A percentile compares a stretch with the other conserved stretches of the same genome.
These are phyloP conservation scores for Rhinogobius similis DNA, from an alignment of 2,113 vertebrate genomes.

Conservation along the genomic window DNA sequence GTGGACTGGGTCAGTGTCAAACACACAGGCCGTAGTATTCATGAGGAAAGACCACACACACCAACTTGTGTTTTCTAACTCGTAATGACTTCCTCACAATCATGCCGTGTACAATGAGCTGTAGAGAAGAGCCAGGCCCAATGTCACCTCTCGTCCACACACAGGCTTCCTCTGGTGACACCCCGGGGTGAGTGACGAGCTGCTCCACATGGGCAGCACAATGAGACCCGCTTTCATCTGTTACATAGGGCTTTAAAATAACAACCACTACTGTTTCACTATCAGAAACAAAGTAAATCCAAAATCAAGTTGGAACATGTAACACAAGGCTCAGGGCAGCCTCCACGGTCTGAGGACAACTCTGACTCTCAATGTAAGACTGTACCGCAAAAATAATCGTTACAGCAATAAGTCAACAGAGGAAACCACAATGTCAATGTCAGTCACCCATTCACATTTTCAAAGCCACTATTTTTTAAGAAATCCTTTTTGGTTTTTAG, in stretches of 20 bases:
- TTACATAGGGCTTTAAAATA: background rate
- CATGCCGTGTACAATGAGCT: constrained; percentile 21
- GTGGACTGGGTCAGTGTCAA: background rate
- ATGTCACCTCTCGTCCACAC: constrained; percentile 33
- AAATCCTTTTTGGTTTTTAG: constrained; percentile 21
- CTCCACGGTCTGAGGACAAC: constrained; percentile 19
- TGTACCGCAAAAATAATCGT: background rate
- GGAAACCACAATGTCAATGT: constrained; percentile 24
- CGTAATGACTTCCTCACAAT: constrained; percentile 37
- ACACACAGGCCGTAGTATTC: constrained; percentile 13
- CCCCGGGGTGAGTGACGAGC: no score
- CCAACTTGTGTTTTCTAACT: constrained; percentile 32
- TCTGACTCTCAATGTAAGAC: background rate
- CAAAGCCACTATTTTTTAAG: constrained; percentile 3
- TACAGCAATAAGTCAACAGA: background rate
- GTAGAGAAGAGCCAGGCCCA: constrained; percentile 33
- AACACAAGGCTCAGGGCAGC: constrained; percentile 24
- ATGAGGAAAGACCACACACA: constrained; percentile 48
- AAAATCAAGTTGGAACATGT: constrained; percentile 18
- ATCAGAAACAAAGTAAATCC: constrained; percentile 19
- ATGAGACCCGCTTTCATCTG: constrained; percentile 25
- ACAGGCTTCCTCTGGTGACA: constrained; percentile 47
- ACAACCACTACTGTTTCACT: background rate
- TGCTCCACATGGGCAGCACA: constrained; percentile 49
- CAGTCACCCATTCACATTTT: constrained; percentile 3